Evolutionary conservation across 2,797 vertebrate genomes (phyloP).

Genomic region (Petrocephalus schoutedeni): DNA sequence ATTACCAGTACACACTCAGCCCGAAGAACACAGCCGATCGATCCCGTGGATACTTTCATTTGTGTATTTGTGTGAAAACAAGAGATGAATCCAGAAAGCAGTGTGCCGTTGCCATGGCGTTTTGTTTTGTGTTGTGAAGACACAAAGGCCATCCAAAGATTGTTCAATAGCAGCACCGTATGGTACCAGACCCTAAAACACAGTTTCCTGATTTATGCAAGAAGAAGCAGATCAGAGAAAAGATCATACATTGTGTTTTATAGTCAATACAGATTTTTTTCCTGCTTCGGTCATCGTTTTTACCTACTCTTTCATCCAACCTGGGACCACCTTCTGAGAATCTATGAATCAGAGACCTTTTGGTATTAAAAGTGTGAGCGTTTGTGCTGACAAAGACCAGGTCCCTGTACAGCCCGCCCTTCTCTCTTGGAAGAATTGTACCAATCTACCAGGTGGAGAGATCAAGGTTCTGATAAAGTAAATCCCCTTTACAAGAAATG

Average conservation of each 20-base stretch:
- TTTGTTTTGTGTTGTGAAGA: background rate
- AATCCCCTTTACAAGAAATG: background rate
- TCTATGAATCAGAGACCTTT: constrained; percentile 1
- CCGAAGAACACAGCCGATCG: background rate
- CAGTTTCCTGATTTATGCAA: background rate
- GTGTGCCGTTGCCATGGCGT: background rate
- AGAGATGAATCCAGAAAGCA: background rate
- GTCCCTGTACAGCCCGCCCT: background rate
- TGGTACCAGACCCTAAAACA: background rate
- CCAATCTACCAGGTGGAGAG: background rate
- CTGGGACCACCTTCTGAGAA: background rate
- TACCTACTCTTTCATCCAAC: background rate
- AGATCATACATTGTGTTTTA: background rate
- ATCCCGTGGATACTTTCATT: background rate
- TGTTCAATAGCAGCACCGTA: background rate
- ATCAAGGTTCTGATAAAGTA: background rate
- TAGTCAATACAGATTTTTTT: background rate
- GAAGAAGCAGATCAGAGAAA: background rate
- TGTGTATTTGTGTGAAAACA: background rate
- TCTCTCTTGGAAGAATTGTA: background rate
- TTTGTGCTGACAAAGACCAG: background rate
- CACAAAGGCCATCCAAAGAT: background rate
- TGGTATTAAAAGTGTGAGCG: background rate
- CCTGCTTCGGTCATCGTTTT: background rate
- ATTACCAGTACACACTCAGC: background rate